Conservation (phyloP, 64 coral and sea anemone species). For the Astreopora myriophthalma region DNA sequence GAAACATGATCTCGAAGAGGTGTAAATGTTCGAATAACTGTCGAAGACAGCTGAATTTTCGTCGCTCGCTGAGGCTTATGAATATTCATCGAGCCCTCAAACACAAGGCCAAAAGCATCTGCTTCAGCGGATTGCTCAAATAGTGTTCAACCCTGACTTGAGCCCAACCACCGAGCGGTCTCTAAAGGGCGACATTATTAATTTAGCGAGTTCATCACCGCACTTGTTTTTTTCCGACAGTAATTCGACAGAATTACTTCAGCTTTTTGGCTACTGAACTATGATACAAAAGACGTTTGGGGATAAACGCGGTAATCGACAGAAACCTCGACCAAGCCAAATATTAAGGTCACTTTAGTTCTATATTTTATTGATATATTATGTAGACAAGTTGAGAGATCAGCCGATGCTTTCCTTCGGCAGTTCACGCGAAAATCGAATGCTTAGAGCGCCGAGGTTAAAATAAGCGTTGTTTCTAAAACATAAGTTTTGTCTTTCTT, state of each 20-base stretch:
- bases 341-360: slow-evolving; percentile 35
- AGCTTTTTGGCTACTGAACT: not conserved
- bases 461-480: not conserved
- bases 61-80: not conserved
- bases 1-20: not conserved
- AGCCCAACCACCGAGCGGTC: slow-evolving; percentile 17
- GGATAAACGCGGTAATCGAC: not conserved
- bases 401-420: not conserved
- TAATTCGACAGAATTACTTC: not conserved
- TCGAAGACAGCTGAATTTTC: not conserved
- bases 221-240: not conserved
- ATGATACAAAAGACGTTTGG: slow-evolving; percentile 5
- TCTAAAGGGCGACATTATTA: not conserved
- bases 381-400: not conserved
- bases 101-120: slow-evolving; percentile 22
- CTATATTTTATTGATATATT: slow-evolving; percentile 26
- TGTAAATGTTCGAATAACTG: not conserved
- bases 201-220: slow-evolving; percentile 30
- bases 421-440: not conserved
- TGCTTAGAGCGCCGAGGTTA: no score
- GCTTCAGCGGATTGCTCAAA: slow-evolving; percentile 56
- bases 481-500: not conserved
- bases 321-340: slow-evolving; percentile 8
- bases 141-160: slow-evolving; percentile 12
- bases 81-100: slow-evolving; percentile 44